A percentile compares a stretch with the other conserved stretches of the same genome.
These are phyloP conservation scores for Myodes glareolus DNA, from an alignment of 2,113 vertebrate species.

Conservation along the genomic window DNA sequence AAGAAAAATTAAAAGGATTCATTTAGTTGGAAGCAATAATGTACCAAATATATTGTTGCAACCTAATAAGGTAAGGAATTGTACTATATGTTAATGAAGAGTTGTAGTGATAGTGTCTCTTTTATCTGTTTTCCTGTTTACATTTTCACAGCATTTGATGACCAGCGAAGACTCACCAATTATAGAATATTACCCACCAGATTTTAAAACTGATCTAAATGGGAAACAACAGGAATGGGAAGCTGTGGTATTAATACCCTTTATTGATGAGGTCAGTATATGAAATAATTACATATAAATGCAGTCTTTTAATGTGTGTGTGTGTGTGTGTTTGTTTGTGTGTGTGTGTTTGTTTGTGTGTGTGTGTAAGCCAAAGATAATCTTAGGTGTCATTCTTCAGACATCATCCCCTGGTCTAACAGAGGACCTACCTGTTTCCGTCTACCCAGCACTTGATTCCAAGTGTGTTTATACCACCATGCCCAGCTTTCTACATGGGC, in stretches of 20 bases:
- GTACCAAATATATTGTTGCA: neutral
- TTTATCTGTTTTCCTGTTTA: slow-evolving; percentile 50
- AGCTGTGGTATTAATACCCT: slow-evolving; percentile 97
- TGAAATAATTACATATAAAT: slow-evolving; percentile 23
- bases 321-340: neutral
- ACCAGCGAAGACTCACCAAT: slow-evolving; percentile 93
- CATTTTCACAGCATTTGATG: slow-evolving; percentile 94
- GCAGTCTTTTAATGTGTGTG: neutral
- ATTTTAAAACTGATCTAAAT: slow-evolving; percentile 99
- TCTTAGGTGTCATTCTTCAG: neutral
- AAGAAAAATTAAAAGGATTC: neutral
- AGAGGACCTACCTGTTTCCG: neutral
- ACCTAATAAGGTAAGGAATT: slow-evolving; percentile 24
- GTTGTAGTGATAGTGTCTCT: neutral
- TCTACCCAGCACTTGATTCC: neutral
- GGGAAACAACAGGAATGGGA: slow-evolving; percentile 99
- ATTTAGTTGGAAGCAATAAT: slow-evolving; percentile 41
- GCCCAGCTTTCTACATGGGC: neutral
- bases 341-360: too few species aligned
- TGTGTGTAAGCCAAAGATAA: neutral
- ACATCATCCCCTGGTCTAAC: neutral
- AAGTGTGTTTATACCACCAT: neutral
- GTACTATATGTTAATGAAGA: slow-evolving; percentile 29
- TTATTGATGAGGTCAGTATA: slow-evolving; percentile 94
- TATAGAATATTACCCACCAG: slow-evolving; percentile 96